These are phyloP conservation scores for Gambusia yucatana DNA, from an alignment of 2,797 vertebrate species.

Conservation along the genomic window DNA sequence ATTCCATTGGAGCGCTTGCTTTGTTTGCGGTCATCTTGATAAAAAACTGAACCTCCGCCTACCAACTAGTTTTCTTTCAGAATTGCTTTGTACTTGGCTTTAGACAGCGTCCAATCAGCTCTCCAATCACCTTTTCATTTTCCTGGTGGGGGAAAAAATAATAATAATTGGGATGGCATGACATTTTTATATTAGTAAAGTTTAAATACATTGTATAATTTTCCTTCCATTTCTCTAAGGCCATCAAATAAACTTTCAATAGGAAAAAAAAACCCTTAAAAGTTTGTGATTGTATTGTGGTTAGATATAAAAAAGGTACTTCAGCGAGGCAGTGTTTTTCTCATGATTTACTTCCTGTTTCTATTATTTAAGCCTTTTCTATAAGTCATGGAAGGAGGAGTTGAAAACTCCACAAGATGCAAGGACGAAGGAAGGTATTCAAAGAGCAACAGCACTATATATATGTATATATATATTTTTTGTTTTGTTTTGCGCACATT, in stretches of 20 bases:
- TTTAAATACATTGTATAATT: not conserved
- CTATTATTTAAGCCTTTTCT: slow-evolving; percentile 42
- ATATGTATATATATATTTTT: not conserved
- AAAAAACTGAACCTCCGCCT: not conserved
- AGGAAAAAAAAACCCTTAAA: not conserved
- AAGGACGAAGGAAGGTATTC: slow-evolving; percentile 69
- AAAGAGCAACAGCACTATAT: slow-evolving; percentile 76
- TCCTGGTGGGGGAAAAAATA: not conserved
- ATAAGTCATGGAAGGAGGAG: slow-evolving; percentile 22
- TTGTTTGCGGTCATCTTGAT: not conserved
- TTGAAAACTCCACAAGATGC: slow-evolving; percentile 33
- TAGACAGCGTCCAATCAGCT: not conserved
- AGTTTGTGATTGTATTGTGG: not conserved
- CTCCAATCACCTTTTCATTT: not conserved
- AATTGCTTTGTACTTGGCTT: not conserved
- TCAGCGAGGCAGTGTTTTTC: slow-evolving; percentile 10
- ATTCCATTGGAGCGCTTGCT: not conserved
- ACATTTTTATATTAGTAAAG: not conserved
- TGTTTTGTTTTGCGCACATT: slow-evolving; percentile 70
- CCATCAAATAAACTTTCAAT: not conserved
- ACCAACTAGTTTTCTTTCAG: not conserved
- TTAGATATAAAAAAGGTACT: slow-evolving; percentile 1
- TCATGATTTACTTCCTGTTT: slow-evolving; percentile 46
- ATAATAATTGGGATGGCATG: not conserved
- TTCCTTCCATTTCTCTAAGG: not conserved